Evolutionary conservation across 2,113 vertebrate species (phyloP).

Genomic region (Leiothrix lutea): DNA sequence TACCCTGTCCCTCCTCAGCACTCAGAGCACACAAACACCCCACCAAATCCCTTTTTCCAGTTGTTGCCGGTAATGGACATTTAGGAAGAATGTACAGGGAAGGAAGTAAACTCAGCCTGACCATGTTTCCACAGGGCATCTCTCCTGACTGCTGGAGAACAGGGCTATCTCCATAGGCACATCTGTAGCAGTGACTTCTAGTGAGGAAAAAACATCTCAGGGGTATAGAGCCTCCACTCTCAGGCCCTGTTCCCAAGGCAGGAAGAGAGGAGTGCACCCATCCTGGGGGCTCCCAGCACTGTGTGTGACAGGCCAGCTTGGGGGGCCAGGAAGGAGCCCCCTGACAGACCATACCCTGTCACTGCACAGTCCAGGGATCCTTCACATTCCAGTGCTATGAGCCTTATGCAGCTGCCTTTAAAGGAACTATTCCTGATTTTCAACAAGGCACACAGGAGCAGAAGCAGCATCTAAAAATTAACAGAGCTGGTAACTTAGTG

Average conservation of each 20-base stretch:
- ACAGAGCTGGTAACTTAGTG: neutral
- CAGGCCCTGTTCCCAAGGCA: neutral
- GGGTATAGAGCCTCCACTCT: neutral
- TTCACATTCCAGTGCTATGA: neutral
- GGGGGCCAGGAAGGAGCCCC: neutral
- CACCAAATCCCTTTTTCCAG: neutral
- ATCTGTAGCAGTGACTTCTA: neutral
- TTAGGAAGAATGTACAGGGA: neutral
- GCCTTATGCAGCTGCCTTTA: neutral
- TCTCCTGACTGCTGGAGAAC: neutral
- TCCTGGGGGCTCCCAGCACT: neutral
- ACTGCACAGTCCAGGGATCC: neutral
- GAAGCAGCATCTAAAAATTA: neutral
- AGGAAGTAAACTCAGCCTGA: neutral
- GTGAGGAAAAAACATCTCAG: neutral
- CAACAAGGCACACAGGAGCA: neutral
- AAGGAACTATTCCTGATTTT: neutral
- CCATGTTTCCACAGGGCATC: neutral
- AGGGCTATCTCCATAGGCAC: neutral
- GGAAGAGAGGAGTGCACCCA: too few species aligned
- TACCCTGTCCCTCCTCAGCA: neutral
- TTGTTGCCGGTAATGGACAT: rapidly evolving
- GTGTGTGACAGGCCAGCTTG: neutral
- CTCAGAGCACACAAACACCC: neutral
- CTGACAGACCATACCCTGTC: neutral